Conservation (phyloP, 2,797 vertebrate genomes). For the Benthosema pterotum region DNA sequence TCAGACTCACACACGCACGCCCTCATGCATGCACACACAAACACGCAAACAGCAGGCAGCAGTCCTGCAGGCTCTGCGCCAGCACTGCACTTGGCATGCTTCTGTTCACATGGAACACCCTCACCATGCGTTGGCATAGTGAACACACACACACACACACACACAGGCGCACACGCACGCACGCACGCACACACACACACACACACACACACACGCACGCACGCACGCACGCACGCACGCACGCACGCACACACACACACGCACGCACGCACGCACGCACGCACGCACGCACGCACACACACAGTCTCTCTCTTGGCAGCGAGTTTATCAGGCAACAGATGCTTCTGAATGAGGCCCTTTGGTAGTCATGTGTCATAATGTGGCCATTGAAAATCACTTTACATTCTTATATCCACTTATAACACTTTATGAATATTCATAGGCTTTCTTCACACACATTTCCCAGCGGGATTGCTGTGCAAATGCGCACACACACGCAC, state of each 20-base stretch:
- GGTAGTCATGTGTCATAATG: conserved; percentile 67
- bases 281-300: conserved; percentile 28
- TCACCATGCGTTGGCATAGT: conserved; percentile 57
- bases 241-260: conserved; percentile 25
- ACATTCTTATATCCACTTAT: conserved; percentile 67
- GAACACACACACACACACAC: conserved; percentile 40
- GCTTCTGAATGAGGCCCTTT: conserved; percentile 69
- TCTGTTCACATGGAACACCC: conserved; percentile 48
- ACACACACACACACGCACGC: background rate
- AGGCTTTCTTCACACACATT: conserved; percentile 15
- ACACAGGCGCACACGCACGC: conserved; percentile 1
- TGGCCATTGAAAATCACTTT: conserved; percentile 69
- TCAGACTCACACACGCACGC: background rate
- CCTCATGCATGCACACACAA: conserved; percentile 11
- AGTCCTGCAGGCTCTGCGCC: conserved; percentile 34
- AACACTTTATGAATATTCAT: conserved; percentile 63
- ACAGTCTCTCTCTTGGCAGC: conserved; percentile 59
- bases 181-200: conserved; percentile 5
- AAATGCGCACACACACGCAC: conserved; percentile 17
- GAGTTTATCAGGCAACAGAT: conserved; percentile 66
- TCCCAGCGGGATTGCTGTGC: conserved; percentile 39
- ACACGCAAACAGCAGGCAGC: conserved; percentile 32
- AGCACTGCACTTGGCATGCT: conserved; percentile 63
- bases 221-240: conserved; percentile 62
- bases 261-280: conserved; percentile 27